Evolutionary conservation across 2,797 vertebrate genomes (phyloP).

Genomic region (Siniperca obscura): DNA sequence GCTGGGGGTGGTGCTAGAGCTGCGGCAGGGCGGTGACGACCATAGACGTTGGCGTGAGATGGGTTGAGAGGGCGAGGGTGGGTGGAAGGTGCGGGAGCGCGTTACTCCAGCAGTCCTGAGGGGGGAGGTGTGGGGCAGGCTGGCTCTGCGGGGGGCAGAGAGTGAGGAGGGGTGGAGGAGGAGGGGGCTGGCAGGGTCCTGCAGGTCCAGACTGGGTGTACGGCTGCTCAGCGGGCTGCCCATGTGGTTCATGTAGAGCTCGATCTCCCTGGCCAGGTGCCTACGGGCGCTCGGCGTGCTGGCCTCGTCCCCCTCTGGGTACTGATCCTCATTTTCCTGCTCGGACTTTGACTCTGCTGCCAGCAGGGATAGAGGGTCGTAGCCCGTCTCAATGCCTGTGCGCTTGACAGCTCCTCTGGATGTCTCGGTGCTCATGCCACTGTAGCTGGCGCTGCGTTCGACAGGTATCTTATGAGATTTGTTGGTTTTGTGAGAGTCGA

Average conservation of each 20-base stretch:
- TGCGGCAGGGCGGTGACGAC: constrained; percentile 88
- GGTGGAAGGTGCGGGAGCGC: constrained; percentile 89
- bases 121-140: constrained; percentile 87
- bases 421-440: constrained; percentile 13
- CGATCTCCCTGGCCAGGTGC: constrained; percentile 93
- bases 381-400: constrained; percentile 89
- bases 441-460: constrained; percentile 63
- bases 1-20: constrained; percentile 75
- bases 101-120: constrained; percentile 78
- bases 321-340: constrained; percentile 73
- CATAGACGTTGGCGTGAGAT: constrained; percentile 86
- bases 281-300: constrained; percentile 67
- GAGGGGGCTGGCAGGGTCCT: constrained; percentile 81
- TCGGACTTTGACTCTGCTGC: constrained; percentile 82
- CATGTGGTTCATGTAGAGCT: constrained; percentile 95
- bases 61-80: constrained; percentile 86
- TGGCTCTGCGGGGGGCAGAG: constrained; percentile 72
- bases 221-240: constrained; percentile 92
- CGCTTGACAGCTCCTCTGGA: constrained; percentile 83
- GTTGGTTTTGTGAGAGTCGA: not conserved
- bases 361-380: constrained; percentile 90
- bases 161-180: constrained; percentile 68
- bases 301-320: constrained; percentile 67
- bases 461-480: constrained; percentile 47
- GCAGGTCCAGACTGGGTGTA: constrained; percentile 90